Conservation (phyloP, 1,140 invertebrate species). For the Megathymus violae region DNA sequence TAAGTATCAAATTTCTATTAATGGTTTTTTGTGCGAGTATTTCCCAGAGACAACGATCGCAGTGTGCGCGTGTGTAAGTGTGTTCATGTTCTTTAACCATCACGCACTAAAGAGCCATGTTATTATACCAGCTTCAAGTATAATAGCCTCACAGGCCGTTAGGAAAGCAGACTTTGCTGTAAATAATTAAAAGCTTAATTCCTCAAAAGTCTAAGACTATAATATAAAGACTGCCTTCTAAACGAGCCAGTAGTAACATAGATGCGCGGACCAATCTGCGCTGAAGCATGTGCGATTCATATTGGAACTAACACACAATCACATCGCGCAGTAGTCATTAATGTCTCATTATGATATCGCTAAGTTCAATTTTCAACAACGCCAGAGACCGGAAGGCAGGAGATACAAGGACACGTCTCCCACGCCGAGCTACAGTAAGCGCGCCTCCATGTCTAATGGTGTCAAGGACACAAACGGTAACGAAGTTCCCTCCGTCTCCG, state of each 20-base stretch:
- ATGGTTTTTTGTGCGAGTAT: background rate
- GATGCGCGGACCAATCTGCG: slow-evolving; percentile 27
- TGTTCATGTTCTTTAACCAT: slow-evolving; percentile 66
- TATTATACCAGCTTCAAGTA: slow-evolving; percentile 49
- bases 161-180: slow-evolving; percentile 37
- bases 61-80: slow-evolving; percentile 61
- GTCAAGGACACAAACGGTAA: slow-evolving; percentile 84
- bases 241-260: slow-evolving; percentile 49
- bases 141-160: slow-evolving; percentile 49
- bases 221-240: slow-evolving; percentile 36
- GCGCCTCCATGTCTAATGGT: slow-evolving; percentile 69
- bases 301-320: slow-evolving; percentile 64
- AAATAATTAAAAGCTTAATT: background rate
- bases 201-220: background rate
- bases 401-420: slow-evolving; percentile 71
- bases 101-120: slow-evolving; percentile 55
- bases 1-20: slow-evolving; percentile 21
- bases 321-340: slow-evolving; percentile 54
- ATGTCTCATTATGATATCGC: slow-evolving; percentile 48
- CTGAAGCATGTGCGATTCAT: slow-evolving; percentile 51
- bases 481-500: slow-evolving; percentile 82
- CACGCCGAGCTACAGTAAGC: slow-evolving; percentile 64
- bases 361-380: slow-evolving; percentile 67
- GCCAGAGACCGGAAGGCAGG: slow-evolving; percentile 75
- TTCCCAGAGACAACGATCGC: slow-evolving; percentile 48